Conservation (phyloP, 2,113 vertebrate species). For the Athene noctua region DNA sequence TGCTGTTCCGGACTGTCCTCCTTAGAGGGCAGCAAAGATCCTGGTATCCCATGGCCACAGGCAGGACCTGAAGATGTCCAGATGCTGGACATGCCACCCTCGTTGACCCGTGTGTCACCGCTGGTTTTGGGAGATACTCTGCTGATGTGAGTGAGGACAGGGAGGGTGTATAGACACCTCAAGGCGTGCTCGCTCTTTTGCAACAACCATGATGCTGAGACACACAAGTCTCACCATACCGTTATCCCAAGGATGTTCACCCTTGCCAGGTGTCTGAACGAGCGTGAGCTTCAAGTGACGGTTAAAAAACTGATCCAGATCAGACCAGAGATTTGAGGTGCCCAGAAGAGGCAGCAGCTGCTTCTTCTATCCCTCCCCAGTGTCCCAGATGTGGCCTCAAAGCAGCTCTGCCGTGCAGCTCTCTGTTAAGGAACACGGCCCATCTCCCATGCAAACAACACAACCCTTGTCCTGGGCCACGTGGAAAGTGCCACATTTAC, state of each 20-base stretch:
- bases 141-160: not conserved
- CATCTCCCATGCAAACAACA: not conserved
- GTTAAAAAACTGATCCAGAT: not conserved
- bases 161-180: not conserved
- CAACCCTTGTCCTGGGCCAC: not conserved
- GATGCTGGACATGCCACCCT: not conserved
- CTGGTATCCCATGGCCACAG: not conserved
- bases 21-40: not conserved
- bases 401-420: not conserved
- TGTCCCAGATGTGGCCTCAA: not conserved
- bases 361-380: not conserved
- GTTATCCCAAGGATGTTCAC: not conserved
- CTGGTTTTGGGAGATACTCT: not conserved
- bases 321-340: not conserved
- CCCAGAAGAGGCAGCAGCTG: not conserved
- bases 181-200: not conserved
- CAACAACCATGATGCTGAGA: not conserved
- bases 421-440: not conserved
- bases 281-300: not conserved
- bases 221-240: rapidly evolving
- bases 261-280: not conserved
- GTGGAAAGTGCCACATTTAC: not conserved
- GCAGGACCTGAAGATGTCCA: not conserved
- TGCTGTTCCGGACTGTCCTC: not conserved
- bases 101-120: not conserved